Base-by-base conservation (phyloP, 2,113 vertebrate species). In the Daboia siamensis region DNA sequence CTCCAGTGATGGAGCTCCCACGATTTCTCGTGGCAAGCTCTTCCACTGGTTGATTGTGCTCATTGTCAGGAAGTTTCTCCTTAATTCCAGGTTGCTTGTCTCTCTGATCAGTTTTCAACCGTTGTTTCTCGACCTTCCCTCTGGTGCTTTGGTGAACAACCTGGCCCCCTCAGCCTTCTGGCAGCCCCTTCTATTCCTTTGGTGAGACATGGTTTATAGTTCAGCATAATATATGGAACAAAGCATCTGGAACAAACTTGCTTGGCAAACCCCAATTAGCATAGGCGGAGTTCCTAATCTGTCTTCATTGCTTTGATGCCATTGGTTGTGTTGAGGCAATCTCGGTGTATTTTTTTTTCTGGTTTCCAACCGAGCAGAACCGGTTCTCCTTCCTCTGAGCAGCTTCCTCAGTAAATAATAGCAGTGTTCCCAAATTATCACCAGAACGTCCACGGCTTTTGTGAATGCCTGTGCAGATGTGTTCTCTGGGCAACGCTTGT, bases 351-450 rank as follows among this genome's bases (percentile, higher is more conserved):
- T 92, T 61, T 61, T 61, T n/a, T 61, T 61, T 26, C 24, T 93
- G 80, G 74, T 86, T 90, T 93, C 88, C 39, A n/a, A 69, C 26
- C 10, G 24, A 94, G 61, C 51, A 80, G 74, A 51, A 55, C 91
- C 1, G 2, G 89, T 91, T 26, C 0, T 93, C 93, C 90, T 87
- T 90, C 90, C 89, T 91, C 92, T 61, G 44, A 90, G 85, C 64
- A 80, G 91, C 92, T 91, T 90, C 20, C 90, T 92, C 92, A 89
- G 33, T 89, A 59, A 93, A 94, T 0, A 92, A 94, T 94, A 88
- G 93, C 91, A 92, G 1, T 0, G 1, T 94, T 95, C 86, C 23
- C 84, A 69, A 33, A 51, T 74, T 21, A n/a, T 2, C 2, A 20
- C 86, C 90, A 69, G 55, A 46, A 94, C 91, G 9, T 48, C 91